Base-by-base conservation (phyloP, 2,888 invertebrate genomes). In the Caenorhabditis becei region DNA sequence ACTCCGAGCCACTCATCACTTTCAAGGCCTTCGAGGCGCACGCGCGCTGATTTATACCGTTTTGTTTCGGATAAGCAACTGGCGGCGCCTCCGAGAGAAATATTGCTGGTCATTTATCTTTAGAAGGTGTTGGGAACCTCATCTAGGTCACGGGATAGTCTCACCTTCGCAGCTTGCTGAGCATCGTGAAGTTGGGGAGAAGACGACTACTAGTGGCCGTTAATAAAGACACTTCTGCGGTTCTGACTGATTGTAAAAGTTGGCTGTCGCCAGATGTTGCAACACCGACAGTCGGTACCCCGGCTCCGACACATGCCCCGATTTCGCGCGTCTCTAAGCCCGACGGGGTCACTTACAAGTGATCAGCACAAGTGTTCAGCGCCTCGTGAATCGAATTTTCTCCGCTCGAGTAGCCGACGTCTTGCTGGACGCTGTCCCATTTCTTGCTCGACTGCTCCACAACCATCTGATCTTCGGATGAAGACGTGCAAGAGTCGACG, bases 381-480 rank as follows among this genome's bases (percentile, higher is more conserved):
- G 79, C 80, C 69, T 87, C 87, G 77, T 87, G 87, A 44, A 86
- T 82, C 47, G 84, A 84, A 77, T 86, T 86, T 54, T 88, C 88
- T 26, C 88, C 88, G 63, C 86, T 86, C 24, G 87, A 86, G 75
- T 88, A 88, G 69, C 88, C 88, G 44, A 86, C 78, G 51, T 87
- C 87, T 77, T 87, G 83, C 28, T 82, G 84, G 14, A 83, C 79
- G 59, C 83, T 80, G 49, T 80, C 83, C 85, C 85, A 83, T 69
- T 86, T 86, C 24, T 61, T 79, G 75, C 37, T 75, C 18, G 65
- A 35, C 16, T 32, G 28, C 18, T 44, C 53, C 59, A 54, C 67
- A 28, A 26, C 69, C 69, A 69, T 70, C 51, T 62, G 79, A 10
- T 82, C 84, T 75, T 82, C 82, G 0, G 85, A 83, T 11, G 83